A percentile compares a stretch with the other conserved stretches of the same genome.
phyloP scores from a whole-genome alignment of 2,113 vertebrate species.

The Clarias macrocephalus region DNA sequence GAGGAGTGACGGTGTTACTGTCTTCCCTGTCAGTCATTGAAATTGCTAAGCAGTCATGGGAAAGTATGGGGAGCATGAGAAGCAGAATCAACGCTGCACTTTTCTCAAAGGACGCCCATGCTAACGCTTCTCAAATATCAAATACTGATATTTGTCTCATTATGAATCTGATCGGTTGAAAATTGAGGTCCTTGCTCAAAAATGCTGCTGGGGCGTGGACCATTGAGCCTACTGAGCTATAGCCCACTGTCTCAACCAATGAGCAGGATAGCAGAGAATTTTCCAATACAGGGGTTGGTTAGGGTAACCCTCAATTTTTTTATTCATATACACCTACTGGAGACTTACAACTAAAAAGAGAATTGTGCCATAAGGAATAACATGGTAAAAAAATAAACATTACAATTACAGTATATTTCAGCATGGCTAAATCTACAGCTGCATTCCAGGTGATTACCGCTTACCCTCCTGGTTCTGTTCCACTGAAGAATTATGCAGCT shows the following conservation, averaged over 20 bases:
- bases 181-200: no score
- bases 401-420: background rate
- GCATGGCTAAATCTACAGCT: background rate
- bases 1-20: background rate
- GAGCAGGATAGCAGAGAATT: no score
- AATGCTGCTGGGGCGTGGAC: no score
- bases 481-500: background rate
- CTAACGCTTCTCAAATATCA: background rate
- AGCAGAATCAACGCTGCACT: background rate
- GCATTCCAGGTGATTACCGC: background rate
- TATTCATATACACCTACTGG: no score
- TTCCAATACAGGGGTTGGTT: no score
- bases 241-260: no score
- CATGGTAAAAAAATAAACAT: background rate
- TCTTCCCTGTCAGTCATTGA: background rate
- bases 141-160: no score
- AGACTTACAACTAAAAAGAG: no score
- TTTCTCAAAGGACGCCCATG: background rate
- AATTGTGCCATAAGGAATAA: background rate
- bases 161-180: no score
- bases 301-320: no score
- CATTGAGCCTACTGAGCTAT: no score
- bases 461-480: background rate
- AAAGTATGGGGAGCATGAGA: background rate
- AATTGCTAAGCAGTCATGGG: background rate